Base-by-base conservation (phyloP, 35 echinoderm and acorn worm genomes). In the Apostichopus japonicus region DNA sequence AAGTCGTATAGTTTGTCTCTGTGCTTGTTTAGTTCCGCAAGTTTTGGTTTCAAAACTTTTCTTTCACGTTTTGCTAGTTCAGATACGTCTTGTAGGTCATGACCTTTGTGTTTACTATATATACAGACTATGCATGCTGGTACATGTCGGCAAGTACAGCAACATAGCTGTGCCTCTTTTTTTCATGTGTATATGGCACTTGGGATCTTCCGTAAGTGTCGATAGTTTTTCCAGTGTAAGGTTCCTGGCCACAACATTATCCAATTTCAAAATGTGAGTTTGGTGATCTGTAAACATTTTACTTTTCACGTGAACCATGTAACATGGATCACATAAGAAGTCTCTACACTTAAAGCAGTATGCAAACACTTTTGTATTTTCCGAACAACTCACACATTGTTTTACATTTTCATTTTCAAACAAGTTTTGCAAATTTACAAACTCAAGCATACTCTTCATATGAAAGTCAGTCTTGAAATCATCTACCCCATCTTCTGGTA, bases 61-160 rank as follows among this genome's bases (percentile, higher is more conserved):
- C 86, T 27, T 51, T 89, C 62, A 4, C n/a, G n/a, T 5, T 72
- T 72, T 19, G 95, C 95, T 24, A 93, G 53, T 27, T 86, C 78
- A 77, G 4, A 56, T 2, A 91, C 76, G 24, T 91, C 72, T 8
- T 55, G 13, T 4, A 91, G 51, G 14, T 56, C 14, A 51, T 91
- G 90, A 24, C 90, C 90, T 58, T 91, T 77, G 73, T 91, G 90
- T 55, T 79, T 19, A n/a, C 51, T 65, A 19, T 56, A n/a, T 15
- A 27, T 78, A 79, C 90, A 91, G 0, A 51, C 25, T 17, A 79
- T 23, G 55, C 90, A 91, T 11, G 79, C 54, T 57, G 71, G 90
- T 56, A 23, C 13, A 44, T 79, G 58, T n/a, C 53, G 44, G n/a
- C 90, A 91, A 4, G 90, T 91, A 23, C 27, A 11, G n/a, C 90